Base-by-base conservation (phyloP, 2,888 invertebrate genomes). In the Agonopterix alstromeriana region DNA sequence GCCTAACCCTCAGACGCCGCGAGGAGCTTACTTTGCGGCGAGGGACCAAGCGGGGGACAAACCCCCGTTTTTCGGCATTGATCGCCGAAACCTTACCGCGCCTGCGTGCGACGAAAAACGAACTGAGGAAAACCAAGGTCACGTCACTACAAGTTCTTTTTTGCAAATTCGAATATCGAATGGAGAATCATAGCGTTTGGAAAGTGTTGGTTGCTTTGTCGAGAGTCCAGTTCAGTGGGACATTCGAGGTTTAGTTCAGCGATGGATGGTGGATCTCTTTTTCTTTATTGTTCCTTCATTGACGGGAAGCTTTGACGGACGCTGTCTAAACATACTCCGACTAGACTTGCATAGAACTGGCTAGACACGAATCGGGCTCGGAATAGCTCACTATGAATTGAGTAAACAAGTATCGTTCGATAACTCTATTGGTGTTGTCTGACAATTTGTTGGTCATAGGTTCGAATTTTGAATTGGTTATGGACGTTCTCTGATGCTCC, bases 21-120 rank as follows among this genome's bases (percentile, higher is more conserved):
- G 78, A 79, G 74, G 71, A 70, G 77, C 77, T 84, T 82, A 84
- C 86, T 84, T 85, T 77, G 79, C 75, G 78, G 73, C 65, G 65
- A 63, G 73, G 72, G 70, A 57, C 57, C 67, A 74, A 77, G 54
- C 53, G 48, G 57, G 42, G 42, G 42, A 42, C 11, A 59, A 58
- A 59, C 77, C 82, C 82, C 80, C 78, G 83, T 83, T 85, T 87
- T 86, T 86, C 82, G 87, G 82, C 87, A 87, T 87, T 83, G 87
- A 87, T 87, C 87, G 51, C 17, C 41, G 75, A 65, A 57, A 66
- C 73, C 61, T 68, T 61, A 82, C 55, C 84, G 86, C 87, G 87
- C 87, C 78, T 85, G 86, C 87, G 87, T 84, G 77, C 65, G 79
- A 68, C 82, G 79, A 85, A 87, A 86, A 85, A 84, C 82, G 85